phyloP scores from a whole-genome alignment of 2,797 vertebrate species.

The Gila robusta region DNA sequence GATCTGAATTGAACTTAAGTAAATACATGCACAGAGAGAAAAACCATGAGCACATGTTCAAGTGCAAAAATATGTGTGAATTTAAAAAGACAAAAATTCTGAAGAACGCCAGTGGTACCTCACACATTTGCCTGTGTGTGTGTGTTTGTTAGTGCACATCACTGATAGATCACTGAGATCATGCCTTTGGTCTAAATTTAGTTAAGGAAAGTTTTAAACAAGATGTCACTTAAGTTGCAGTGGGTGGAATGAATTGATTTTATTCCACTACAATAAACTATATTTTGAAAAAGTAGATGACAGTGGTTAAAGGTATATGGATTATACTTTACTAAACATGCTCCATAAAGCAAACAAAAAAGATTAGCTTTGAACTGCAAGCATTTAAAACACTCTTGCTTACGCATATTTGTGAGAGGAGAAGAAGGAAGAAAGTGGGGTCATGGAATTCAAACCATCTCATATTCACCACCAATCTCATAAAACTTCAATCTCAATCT shows the following conservation, averaged over 20 bases:
- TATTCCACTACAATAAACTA: slow-evolving; percentile 52
- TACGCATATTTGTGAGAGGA: neutral
- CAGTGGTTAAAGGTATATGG: slow-evolving; percentile 15
- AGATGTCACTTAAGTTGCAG: slow-evolving; percentile 22
- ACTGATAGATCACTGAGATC: slow-evolving; percentile 3
- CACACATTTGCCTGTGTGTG: neutral
- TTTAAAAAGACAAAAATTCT: neutral
- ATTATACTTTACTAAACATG: slow-evolving; percentile 21
- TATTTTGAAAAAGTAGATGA: slow-evolving; percentile 35
- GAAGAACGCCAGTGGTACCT: neutral
- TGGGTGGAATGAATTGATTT: slow-evolving; percentile 37
- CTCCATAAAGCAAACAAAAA: slow-evolving; percentile 5
- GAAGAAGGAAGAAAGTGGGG: neutral
- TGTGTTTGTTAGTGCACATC: neutral
- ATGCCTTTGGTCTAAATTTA: slow-evolving; percentile 27
- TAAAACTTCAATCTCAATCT: neutral
- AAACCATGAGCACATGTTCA: slow-evolving; percentile 33
- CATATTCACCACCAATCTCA: neutral
- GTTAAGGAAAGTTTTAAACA: slow-evolving; percentile 28
- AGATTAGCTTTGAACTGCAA: neutral
- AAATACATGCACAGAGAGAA: slow-evolving; percentile 15
- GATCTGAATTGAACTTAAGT: neutral
- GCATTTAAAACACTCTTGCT: slow-evolving; percentile 9
- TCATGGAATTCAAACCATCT: neutral
- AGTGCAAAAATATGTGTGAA: slow-evolving; percentile 34